Base-by-base conservation (phyloP, 2,797 vertebrate species). In the Enteromius trimaculatus region DNA sequence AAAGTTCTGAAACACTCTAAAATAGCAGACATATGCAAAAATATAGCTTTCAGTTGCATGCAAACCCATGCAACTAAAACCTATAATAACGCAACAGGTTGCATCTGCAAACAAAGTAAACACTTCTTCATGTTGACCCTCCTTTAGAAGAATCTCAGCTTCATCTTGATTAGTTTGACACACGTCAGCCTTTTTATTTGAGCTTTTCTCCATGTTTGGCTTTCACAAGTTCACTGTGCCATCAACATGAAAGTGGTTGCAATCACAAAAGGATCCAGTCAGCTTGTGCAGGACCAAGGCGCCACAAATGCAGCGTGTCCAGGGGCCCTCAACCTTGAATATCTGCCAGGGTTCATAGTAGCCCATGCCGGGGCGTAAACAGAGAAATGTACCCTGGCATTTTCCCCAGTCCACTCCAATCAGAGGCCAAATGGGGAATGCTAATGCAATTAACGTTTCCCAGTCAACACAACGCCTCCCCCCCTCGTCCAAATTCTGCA, bases 391-490 rank as follows among this genome's bases (percentile, higher is more conserved):
- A 66, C 79, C 82, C 86, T 87, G 78, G 70, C 78, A 74, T 79
- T 89, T 83, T 55, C 69, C 79, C 77, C 82, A 78, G n/a, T 42
- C 65, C 47, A 70, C 85, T 86, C 87, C 86, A 89, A 89, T 86
- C 81, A 89, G 88, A 60, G 49, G 74, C 58, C 90, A 90, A 93
- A 92, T 88, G 90, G 93, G 92, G 92, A 91, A 93, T 92, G 93
- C 78, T 84, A 58, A 93, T 93, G 93, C 93, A 93, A 93, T 93
- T 92, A 94, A 91, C 90, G 90, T 92, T 92, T 84, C 65, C 82
- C 77, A 80, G 77, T 83, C 74, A 81, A 83, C 47, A 70, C 58
- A 85, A 79, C 34, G 49, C 75, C 77, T 39, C 66, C 44, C 79
- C 79, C 42, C 60, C 23, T 84, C 77, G 83, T 90, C 89, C 87